These are phyloP conservation scores for Chloroceryle amazona DNA, from an alignment of 2,797 vertebrate genomes.

Conservation along the genomic window DNA sequence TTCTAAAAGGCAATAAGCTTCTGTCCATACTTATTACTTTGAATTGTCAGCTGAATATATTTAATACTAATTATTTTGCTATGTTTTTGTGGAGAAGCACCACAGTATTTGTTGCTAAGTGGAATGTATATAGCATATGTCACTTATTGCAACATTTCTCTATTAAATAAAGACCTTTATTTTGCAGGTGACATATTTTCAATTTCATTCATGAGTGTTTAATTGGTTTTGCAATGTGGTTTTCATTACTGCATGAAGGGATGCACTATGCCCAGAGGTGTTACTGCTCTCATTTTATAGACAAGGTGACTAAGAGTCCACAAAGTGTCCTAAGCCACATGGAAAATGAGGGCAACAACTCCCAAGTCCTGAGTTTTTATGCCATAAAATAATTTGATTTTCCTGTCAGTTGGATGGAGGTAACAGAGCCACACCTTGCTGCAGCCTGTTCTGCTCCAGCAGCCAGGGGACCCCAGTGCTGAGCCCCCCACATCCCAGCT, in stretches of 20 bases:
- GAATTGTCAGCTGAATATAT: background rate
- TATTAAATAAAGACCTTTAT: background rate
- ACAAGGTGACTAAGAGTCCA: accelerated
- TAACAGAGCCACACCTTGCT: background rate
- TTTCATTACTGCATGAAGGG: background rate
- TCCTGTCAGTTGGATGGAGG: background rate
- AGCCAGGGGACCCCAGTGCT: accelerated
- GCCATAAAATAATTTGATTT: background rate
- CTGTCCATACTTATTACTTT: background rate
- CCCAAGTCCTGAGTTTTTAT: background rate
- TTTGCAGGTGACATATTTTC: background rate
- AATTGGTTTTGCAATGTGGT: background rate
- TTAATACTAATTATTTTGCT: background rate
- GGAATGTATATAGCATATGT: background rate
- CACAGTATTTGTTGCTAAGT: background rate
- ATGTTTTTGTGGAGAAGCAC: background rate
- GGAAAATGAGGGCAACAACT: background rate
- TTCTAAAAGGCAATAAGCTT: background rate
- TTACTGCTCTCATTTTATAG: background rate
- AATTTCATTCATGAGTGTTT: background rate
- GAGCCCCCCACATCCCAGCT: background rate
- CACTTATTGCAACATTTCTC: background rate
- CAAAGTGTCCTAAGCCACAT: background rate
- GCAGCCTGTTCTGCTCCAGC: background rate
- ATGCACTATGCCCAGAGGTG: background rate